These are phyloP conservation scores for Syndactyla subalaris DNA, from an alignment of 2,797 vertebrate species.

Conservation along the genomic window DNA sequence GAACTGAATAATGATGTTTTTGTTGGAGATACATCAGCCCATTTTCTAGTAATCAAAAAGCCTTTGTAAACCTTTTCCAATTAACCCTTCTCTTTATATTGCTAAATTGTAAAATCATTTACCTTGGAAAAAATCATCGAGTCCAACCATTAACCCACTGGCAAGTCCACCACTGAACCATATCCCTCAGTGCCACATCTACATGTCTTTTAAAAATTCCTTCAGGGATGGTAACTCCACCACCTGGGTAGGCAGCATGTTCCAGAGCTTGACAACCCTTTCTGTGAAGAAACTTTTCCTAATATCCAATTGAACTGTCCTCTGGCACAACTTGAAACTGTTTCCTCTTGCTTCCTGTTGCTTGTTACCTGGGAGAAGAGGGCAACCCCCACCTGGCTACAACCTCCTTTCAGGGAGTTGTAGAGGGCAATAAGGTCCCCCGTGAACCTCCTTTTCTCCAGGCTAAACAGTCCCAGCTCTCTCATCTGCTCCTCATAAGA, in stretches of 20 bases:
- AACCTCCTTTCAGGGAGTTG: neutral
- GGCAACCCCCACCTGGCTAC: neutral
- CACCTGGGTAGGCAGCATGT: neutral
- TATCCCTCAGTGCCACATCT: neutral
- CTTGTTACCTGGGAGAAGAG: neutral
- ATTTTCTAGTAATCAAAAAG: neutral
- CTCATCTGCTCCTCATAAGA: neutral
- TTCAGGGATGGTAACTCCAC: neutral
- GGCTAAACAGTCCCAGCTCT: neutral
- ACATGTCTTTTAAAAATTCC: neutral
- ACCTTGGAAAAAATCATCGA: neutral
- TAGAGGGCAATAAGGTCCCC: neutral
- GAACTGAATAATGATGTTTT: neutral
- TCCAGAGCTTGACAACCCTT: neutral
- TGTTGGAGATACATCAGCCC: neutral
- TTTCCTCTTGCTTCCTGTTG: neutral
- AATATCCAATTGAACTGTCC: neutral
- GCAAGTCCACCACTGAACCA: neutral
- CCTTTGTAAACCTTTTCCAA: neutral
- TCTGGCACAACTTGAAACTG: neutral
- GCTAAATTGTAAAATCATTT: neutral
- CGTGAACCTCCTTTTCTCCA: neutral
- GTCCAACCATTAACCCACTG: neutral
- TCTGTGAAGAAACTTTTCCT: fast-evolving
- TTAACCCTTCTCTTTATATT: constrained; percentile 27